Evolutionary conservation across 2,888 invertebrate species (phyloP).

Genomic region (Pherbina coryleti): DNA sequence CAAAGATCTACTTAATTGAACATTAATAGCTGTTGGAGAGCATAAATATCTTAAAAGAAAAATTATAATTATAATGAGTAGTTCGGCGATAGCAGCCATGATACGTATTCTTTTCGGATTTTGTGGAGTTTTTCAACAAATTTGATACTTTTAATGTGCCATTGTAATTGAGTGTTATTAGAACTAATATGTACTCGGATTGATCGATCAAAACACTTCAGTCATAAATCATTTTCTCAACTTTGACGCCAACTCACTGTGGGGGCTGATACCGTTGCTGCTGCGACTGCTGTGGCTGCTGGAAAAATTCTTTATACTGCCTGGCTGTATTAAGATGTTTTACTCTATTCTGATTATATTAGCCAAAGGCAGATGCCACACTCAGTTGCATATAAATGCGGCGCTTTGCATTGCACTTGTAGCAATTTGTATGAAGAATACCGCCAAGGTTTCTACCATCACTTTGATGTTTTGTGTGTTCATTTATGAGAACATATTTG

Average conservation of each 20-base stretch:
- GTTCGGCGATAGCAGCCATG: too few species aligned
- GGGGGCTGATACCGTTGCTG: background rate
- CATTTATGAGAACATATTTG: background rate
- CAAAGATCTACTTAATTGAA: too few species aligned
- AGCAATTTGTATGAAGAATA: background rate
- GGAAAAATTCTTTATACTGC: background rate
- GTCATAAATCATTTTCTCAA: slow-evolving; percentile 42
- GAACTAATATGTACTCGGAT: slow-evolving; percentile 48
- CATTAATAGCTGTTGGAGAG: too few species aligned
- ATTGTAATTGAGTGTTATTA: slow-evolving; percentile 51
- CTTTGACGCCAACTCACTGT: background rate
- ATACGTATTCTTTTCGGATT: too few species aligned
- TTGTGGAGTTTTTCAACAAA: too few species aligned
- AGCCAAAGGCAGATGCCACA: too few species aligned
- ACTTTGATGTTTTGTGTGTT: background rate
- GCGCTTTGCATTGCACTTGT: background rate
- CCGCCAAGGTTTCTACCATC: background rate
- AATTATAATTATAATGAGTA: too few species aligned
- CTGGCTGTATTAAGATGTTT: background rate
- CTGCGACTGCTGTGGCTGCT: background rate
- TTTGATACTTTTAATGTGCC: background rate
- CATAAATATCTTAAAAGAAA: too few species aligned
- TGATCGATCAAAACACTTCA: slow-evolving; percentile 46
- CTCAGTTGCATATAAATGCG: background rate
- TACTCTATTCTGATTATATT: too few species aligned